Conservation (phyloP, 2,797 vertebrate genomes). For the Syngnathus acus region DNA sequence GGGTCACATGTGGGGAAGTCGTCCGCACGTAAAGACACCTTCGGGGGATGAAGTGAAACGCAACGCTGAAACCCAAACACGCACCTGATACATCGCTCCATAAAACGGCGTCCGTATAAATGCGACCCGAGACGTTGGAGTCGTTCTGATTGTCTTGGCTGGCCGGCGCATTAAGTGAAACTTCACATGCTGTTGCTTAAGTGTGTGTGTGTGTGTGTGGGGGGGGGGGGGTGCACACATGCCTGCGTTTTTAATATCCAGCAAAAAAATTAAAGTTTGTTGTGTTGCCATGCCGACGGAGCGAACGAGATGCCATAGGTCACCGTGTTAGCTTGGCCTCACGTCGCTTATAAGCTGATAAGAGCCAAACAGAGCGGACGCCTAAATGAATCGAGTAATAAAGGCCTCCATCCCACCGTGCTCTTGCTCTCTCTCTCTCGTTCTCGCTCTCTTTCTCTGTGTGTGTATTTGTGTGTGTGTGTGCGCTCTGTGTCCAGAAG, state of each 20-base stretch:
- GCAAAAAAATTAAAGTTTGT: conserved; percentile 21
- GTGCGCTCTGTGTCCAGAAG: conserved; percentile 51
- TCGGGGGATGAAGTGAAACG: conserved; percentile 1
- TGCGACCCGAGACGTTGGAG: background rate
- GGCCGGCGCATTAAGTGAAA: conserved; percentile 2
- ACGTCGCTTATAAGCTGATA: conserved; percentile 68
- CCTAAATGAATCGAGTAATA: conserved; percentile 61
- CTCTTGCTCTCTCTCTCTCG: conserved; percentile 10
- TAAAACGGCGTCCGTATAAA: conserved; percentile 2
- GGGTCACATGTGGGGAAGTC: conserved; percentile 27
- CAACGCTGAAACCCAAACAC: background rate
- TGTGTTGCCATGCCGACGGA: conserved; percentile 38
- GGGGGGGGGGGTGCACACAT: background rate
- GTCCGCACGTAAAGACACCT: conserved; percentile 13
- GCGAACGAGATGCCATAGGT: conserved; percentile 29
- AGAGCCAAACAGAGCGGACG: conserved; percentile 56
- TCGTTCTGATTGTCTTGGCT: background rate
- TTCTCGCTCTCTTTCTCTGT: background rate
- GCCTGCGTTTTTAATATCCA: conserved; percentile 4
- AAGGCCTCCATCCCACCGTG: conserved; percentile 26
- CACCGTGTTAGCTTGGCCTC: conserved; percentile 45
- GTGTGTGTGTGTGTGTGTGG: background rate
- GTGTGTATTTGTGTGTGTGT: background rate
- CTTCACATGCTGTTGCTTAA: background rate
- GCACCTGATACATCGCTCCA: background rate